phyloP scores from a whole-genome alignment of 2,797 vertebrate species.

The Ptychobarbus kaznakovi region DNA sequence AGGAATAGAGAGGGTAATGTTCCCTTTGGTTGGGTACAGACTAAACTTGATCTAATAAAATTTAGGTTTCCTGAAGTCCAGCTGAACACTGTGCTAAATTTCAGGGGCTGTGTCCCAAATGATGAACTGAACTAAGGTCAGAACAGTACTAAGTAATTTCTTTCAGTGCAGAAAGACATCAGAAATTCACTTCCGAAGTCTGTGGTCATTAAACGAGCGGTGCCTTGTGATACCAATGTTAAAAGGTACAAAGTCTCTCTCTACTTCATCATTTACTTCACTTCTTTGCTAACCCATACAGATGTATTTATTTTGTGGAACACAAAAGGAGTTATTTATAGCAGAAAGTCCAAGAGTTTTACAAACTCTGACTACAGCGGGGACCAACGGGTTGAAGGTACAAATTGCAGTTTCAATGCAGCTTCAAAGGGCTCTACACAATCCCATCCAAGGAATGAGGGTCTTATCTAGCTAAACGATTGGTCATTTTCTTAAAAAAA shows the following conservation, averaged over 20 bases:
- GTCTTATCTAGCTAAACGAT: no score
- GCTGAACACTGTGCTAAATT: background rate
- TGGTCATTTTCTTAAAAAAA: no score
- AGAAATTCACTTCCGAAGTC: background rate
- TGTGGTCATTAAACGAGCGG: background rate
- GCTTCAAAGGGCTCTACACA: background rate
- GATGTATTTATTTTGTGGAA: background rate
- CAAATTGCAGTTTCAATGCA: background rate
- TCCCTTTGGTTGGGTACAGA: constrained; percentile 31
- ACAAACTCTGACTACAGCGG: no score
- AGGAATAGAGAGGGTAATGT: constrained; percentile 43
- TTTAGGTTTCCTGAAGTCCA: constrained; percentile 19
- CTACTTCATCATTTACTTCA: background rate
- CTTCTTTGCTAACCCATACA: constrained; percentile 1
- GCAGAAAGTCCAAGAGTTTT: no score
- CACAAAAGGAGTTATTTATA: background rate
- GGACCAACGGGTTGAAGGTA: background rate
- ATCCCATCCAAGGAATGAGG: no score
- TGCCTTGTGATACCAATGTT: background rate
- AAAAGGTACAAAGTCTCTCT: background rate
- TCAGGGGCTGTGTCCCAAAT: constrained; percentile 16
- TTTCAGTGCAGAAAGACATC: background rate
- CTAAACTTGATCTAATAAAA: constrained; percentile 23
- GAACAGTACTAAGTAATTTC: background rate
- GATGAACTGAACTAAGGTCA: background rate